A percentile compares a stretch with the other conserved stretches of the same genome.
These are phyloP conservation scores for Crocuta crocuta DNA, from an alignment of 2,113 vertebrate species.

Conservation along the genomic window DNA sequence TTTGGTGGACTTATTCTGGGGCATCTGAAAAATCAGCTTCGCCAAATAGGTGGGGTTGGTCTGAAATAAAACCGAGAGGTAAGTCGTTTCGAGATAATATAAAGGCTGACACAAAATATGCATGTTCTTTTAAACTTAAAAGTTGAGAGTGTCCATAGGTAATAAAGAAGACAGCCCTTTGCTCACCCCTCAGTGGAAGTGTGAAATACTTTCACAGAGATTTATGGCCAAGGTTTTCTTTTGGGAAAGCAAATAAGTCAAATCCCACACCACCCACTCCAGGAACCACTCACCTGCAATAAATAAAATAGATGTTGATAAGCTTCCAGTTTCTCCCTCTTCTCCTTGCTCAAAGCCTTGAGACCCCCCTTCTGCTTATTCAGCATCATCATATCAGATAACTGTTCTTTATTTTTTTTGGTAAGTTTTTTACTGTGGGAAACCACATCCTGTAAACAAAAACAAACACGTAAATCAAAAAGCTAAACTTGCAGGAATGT, in stretches of 20 bases:
- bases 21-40: slow-evolving; percentile 99
- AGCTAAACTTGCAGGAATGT: background rate
- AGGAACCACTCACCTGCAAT: slow-evolving; percentile 89
- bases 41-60: slow-evolving; percentile 98
- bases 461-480: background rate
- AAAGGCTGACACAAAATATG: background rate
- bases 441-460: slow-evolving; percentile 93
- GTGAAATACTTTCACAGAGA: background rate
- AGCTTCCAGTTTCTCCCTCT: slow-evolving; percentile 96
- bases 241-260: background rate
- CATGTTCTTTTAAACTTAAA: background rate
- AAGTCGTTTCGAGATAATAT: background rate
- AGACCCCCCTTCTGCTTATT: slow-evolving; percentile 97
- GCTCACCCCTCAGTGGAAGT: background rate
- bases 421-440: slow-evolving; percentile 99
- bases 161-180: background rate
- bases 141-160: background rate
- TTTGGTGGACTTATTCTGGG: slow-evolving; percentile 98
- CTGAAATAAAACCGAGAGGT: slow-evolving; percentile 84
- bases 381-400: slow-evolving; percentile 98
- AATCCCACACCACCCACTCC: background rate
- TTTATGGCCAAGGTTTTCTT: background rate
- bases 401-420: slow-evolving; percentile 97
- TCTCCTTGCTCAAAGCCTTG: slow-evolving; percentile 98
- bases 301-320: slow-evolving; percentile 98